Evolutionary conservation across 1,140 invertebrate species (phyloP), one percentile per base, ranked within the genome.

Genomic region (Atta texana): DNA sequence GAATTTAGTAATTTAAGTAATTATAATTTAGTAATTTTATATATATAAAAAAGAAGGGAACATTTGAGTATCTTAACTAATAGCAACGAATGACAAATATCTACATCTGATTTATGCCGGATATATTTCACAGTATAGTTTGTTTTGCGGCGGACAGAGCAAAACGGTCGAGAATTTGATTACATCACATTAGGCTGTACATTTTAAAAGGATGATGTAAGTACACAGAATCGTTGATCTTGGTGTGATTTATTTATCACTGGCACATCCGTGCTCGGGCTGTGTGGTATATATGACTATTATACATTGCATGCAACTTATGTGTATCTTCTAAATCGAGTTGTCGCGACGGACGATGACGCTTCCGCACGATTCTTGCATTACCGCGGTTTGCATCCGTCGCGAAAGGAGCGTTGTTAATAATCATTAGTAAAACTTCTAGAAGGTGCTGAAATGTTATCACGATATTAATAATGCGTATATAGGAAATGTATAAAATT

Each of bases 121-220:
- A 85, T 77, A 77, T 85, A 64, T 85, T 77, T 78, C 55, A 75
- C 7, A 28, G 24, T 16, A 28, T 21, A 68, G 74, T 78, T 85
- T 55, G 74, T 85, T 85, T 66, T 74, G 49, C 59, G 49, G 61
- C 82, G 82, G 49, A 21, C 34, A 7, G 61, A 21, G 87, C 61
- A 76, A 87, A 87, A 82, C 64, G 76, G 55, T 18, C 51, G 75
- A 75, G 85, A 82, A 66, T 72, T 77, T 85, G 85, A 88, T 89
- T 78, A 74, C 87, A 55, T 87, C 85, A 85, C 59, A 85, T 75
- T 80, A 69, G 86, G 90, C 64, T 80, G 86, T 88, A 89, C 91
- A 89, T 92, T 93, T 92, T 91, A 88, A 92, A 90, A 81, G 84
- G 86, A 61, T 90, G 92, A 92, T 91, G 92, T 92, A 91, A 92